Conservation (phyloP, 1,140 invertebrate species). For the Camponotus floridanus region DNA sequence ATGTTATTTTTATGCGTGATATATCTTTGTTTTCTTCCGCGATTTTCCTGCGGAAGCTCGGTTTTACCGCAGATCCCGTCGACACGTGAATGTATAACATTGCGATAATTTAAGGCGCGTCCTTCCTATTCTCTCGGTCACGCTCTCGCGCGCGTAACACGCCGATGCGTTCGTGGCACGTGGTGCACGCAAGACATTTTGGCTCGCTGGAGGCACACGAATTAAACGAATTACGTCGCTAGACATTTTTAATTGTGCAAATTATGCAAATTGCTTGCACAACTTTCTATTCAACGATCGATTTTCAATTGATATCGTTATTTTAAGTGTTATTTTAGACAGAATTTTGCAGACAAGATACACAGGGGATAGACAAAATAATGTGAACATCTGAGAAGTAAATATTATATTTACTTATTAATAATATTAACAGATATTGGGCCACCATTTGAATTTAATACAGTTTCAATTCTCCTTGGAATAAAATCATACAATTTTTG, state of each 20-base stretch:
- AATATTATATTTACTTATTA: too few relatives aligned
- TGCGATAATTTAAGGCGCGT: slow-evolving; percentile 45
- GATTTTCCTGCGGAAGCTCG: slow-evolving; percentile 23
- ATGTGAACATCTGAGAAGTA: too few relatives aligned
- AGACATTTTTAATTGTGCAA: neutral
- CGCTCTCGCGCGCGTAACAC: slow-evolving; percentile 66
- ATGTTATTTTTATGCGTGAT: slow-evolving; percentile 1
- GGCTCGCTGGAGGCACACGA: slow-evolving; percentile 34
- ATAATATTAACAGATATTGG: too few relatives aligned
- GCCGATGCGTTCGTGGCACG: slow-evolving; percentile 55
- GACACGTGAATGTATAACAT: slow-evolving; percentile 33
- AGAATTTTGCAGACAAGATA: too few relatives aligned
- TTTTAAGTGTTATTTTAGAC: neutral
- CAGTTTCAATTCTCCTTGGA: too few relatives aligned
- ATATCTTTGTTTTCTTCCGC: slow-evolving; percentile 43
- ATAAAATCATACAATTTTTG: too few relatives aligned
- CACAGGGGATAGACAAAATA: too few relatives aligned
- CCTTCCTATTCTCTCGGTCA: slow-evolving; percentile 64
- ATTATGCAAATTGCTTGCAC: neutral
- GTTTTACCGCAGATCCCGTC: slow-evolving; percentile 21
- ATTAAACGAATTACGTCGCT: neutral
- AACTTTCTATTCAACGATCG: neutral
- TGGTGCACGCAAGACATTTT: slow-evolving; percentile 64
- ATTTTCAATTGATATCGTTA: slow-evolving; percentile 9
- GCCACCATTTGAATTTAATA: too few relatives aligned